Evolutionary conservation across 2,797 vertebrate genomes (phyloP).

Genomic region (Picus viridis): DNA sequence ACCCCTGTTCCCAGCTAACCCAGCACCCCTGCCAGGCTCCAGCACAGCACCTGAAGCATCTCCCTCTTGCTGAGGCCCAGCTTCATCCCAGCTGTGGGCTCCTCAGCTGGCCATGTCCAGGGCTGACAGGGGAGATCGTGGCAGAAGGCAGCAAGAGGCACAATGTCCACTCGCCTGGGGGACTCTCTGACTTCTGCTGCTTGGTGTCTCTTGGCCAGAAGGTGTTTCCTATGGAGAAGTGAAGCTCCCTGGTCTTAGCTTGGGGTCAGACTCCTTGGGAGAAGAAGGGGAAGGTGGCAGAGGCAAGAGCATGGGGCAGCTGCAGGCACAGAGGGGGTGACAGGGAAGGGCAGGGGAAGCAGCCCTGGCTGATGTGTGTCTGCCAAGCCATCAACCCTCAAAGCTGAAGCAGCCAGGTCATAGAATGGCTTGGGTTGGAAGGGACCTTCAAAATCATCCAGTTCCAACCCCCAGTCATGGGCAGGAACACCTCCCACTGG

Average conservation of each 20-base stretch:
- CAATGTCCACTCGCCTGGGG: accelerated
- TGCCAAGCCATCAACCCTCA: not conserved
- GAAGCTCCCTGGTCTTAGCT: not conserved
- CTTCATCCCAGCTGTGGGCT: not conserved
- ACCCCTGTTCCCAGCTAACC: not conserved
- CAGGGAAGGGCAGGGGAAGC: not conserved
- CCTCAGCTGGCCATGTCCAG: not conserved
- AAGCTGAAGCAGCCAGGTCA: not conserved
- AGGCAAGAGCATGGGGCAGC: not conserved
- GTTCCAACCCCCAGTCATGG: too few relatives aligned
- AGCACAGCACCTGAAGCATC: not conserved
- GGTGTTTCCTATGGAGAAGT: not conserved
- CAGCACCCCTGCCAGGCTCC: not conserved
- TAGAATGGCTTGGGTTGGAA: too few relatives aligned
- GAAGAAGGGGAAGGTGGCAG: not conserved
- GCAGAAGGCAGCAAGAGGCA: not conserved
- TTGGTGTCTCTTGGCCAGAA: not conserved
- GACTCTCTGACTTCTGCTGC: not conserved
- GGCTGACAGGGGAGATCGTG: not conserved
- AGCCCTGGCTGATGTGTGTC: too few relatives aligned
- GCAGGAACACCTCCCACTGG: too few relatives aligned
- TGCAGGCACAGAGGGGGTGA: accelerated
- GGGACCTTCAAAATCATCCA: too few relatives aligned
- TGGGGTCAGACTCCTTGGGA: not conserved
- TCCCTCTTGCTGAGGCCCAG: not conserved